Percentiles rank a stretch among this genome's conserved stretches.
Evolutionary conservation across 2,888 invertebrate genomes (phyloP).

Genomic region (Thera obeliscata): DNA sequence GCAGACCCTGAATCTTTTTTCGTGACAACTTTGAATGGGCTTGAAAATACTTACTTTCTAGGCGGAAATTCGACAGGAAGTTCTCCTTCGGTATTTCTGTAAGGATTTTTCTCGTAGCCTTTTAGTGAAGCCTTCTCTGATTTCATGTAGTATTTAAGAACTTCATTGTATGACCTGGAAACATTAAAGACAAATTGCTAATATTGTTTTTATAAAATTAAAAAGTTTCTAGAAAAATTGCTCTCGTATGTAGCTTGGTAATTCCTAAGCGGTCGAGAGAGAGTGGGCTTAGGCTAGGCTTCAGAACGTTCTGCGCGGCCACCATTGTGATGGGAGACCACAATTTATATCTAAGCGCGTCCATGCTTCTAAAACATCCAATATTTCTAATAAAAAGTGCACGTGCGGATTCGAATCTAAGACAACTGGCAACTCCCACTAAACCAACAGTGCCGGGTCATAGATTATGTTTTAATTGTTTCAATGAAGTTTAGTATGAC

Average conservation of each 20-base stretch:
- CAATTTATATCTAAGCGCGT: too few relatives aligned
- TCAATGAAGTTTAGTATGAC: neutral
- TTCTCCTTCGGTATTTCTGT: constrained; percentile 86
- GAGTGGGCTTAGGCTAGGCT: too few relatives aligned
- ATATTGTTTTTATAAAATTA: too few relatives aligned
- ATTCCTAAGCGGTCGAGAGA: too few relatives aligned
- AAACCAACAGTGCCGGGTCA: neutral
- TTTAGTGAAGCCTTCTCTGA: constrained; percentile 82
- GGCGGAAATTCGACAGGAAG: constrained; percentile 86
- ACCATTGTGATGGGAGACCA: too few relatives aligned
- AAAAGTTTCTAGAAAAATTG: too few relatives aligned
- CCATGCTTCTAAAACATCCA: too few relatives aligned
- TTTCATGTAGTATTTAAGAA: constrained; percentile 85
- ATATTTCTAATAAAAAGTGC: too few relatives aligned
- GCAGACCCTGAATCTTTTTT: neutral
- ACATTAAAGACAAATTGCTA: constrained; percentile 26
- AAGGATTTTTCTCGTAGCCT: constrained; percentile 76
- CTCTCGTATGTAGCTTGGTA: too few relatives aligned
- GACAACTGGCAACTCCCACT: too few relatives aligned
- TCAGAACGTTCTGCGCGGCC: too few relatives aligned
- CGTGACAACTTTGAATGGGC: neutral
- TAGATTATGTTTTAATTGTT: neutral
- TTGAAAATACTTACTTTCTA: constrained; percentile 61
- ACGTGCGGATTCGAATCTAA: too few relatives aligned
- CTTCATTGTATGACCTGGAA: constrained; percentile 85